These are phyloP conservation scores for Lasioglossum villosulum DNA, from an alignment of 2,888 invertebrate species.

Conservation along the genomic window DNA sequence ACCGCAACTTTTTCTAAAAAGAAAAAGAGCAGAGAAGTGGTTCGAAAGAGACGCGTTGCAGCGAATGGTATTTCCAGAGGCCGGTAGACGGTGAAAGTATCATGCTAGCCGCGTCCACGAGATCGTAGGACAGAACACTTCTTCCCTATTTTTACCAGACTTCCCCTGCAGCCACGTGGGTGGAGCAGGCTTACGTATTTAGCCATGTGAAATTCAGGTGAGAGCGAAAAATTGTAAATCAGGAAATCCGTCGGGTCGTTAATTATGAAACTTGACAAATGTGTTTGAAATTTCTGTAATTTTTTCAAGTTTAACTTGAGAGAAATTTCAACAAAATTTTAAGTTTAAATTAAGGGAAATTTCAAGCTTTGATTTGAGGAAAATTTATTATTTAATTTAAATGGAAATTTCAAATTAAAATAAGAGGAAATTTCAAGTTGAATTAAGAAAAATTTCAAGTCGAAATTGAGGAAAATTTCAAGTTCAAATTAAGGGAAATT, in stretches of 20 bases:
- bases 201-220: conserved; percentile 52
- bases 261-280: too few species aligned
- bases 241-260: conserved; percentile 23
- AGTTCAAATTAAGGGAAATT: too few species aligned
- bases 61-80: conserved; percentile 43
- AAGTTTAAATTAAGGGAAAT: too few species aligned
- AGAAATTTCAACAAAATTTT: too few species aligned
- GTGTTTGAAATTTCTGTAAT: too few species aligned
- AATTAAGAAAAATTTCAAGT: too few species aligned
- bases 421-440: too few species aligned
- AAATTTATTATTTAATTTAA: too few species aligned
- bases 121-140: conserved; percentile 50
- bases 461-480: too few species aligned
- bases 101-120: conserved; percentile 30
- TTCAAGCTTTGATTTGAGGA: too few species aligned
- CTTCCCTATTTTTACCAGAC: conserved; percentile 60
- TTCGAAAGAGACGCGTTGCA: conserved; percentile 11
- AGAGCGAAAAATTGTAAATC: conserved; percentile 47
- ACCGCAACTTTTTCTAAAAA: conserved; percentile 10
- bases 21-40: conserved; percentile 14
- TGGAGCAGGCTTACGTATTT: conserved; percentile 59
- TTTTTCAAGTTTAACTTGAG: too few species aligned
- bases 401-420: too few species aligned
- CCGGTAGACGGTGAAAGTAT: conserved; percentile 58
- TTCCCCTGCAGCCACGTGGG: conserved; percentile 51